Evolutionary conservation across 2,888 invertebrate genomes (phyloP).

Genomic region (Prosapia bicincta): DNA sequence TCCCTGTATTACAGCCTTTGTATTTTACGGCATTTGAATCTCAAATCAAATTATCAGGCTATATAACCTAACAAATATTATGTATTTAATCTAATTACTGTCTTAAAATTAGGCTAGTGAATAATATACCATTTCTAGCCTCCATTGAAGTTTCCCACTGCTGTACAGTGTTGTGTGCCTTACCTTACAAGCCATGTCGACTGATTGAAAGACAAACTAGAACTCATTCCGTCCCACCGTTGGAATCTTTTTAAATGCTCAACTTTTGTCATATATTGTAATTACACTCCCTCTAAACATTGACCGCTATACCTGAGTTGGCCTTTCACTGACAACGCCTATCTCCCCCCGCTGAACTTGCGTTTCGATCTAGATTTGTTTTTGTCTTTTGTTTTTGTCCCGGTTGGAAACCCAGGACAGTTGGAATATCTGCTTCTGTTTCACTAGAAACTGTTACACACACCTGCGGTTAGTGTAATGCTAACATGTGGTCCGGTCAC

Average conservation of each 20-base stretch:
- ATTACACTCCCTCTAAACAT: constrained; percentile 2
- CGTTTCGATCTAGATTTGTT: background rate
- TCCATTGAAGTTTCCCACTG: too few species aligned
- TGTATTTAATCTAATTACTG: too few species aligned
- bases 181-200: background rate
- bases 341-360: background rate
- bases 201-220: background rate
- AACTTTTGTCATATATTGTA: background rate
- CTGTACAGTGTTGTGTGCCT: background rate
- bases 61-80: too few species aligned
- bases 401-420: background rate
- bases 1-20: too few species aligned
- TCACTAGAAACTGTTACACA: background rate
- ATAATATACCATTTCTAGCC: too few species aligned
- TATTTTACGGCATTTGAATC: too few species aligned
- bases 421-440: background rate
- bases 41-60: too few species aligned
- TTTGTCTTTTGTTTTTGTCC: background rate
- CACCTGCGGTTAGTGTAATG: too few species aligned
- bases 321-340: constrained; percentile 2
- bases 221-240: background rate
- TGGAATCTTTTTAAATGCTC: background rate
- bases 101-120: too few species aligned
- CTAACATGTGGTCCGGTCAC: too few species aligned
- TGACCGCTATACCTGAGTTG: background rate